Percentiles rank a stretch among this genome's conserved stretches.
Evolutionary conservation across 2,888 invertebrate species (phyloP).

Genomic region (Volucella inflata): DNA sequence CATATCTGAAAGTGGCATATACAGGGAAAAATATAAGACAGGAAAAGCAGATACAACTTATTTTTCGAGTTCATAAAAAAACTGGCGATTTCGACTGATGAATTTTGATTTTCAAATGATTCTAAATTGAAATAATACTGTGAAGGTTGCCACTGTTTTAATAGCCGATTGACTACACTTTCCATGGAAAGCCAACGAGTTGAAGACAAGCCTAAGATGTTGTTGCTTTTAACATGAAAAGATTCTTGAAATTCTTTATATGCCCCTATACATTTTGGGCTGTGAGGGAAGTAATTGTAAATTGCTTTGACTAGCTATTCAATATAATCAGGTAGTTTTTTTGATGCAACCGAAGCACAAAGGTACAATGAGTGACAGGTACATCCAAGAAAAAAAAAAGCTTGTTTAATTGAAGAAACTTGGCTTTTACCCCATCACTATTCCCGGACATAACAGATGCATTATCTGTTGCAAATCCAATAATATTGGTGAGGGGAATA

Average conservation of each 20-base stretch:
- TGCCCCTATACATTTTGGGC: constrained; percentile 11
- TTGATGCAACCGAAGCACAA: constrained; percentile 29
- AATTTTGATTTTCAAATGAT: constrained; percentile 12
- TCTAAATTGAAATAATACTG: constrained; percentile 41
- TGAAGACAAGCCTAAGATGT: constrained; percentile 4
- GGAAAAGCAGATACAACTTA: constrained; percentile 38
- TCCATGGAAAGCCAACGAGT: constrained; percentile 39
- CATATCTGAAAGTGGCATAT: constrained; percentile 19
- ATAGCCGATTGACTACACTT: constrained; percentile 38
- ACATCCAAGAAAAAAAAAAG: constrained; percentile 51
- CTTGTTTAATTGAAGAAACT: constrained; percentile 11
- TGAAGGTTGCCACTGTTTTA: constrained; percentile 51
- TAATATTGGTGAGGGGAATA: constrained; percentile 35
- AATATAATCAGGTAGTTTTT: constrained; percentile 17
- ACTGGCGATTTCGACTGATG: constrained; percentile 3
- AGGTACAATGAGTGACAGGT: constrained; percentile 45
- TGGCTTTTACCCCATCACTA: constrained; percentile 30
- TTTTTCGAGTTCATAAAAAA: constrained; percentile 4
- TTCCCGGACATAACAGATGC: constrained; percentile 38
- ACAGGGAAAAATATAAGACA: constrained; percentile 24
- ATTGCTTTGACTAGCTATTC: constrained; percentile 40
- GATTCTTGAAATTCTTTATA: constrained; percentile 29
- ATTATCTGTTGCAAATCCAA: constrained; percentile 47
- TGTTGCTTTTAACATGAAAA: constrained; percentile 21
- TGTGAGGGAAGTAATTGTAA: constrained; percentile 41